Conservation (phyloP, 92 coral and sea anemone genomes). For the Actinernus sp. region DNA sequence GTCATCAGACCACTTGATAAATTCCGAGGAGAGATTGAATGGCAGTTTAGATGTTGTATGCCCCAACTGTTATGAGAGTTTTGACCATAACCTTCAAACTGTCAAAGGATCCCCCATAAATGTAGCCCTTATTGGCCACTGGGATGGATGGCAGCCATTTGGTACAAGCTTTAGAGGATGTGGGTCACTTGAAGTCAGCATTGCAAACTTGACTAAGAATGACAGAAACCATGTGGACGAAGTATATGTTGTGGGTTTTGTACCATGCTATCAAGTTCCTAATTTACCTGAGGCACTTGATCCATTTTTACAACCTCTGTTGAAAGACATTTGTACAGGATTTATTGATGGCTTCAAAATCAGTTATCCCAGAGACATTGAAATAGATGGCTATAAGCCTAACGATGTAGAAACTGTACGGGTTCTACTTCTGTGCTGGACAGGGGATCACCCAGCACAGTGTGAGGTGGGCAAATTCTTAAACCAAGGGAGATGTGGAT, state of each 20-base stretch:
- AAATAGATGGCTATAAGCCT: slow-evolving; percentile 17
- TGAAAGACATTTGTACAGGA: slow-evolving; percentile 51
- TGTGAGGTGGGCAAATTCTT: slow-evolving; percentile 70
- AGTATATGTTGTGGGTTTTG: slow-evolving; percentile 71
- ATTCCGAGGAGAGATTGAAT: slow-evolving; percentile 21
- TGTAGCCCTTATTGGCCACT: slow-evolving; percentile 75
- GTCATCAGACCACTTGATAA: slow-evolving; percentile 45
- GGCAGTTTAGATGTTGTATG: slow-evolving; percentile 60
- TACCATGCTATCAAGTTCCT: slow-evolving; percentile 43
- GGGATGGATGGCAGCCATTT: slow-evolving; percentile 88
- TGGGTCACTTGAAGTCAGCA: slow-evolving; percentile 63
- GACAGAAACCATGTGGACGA: slow-evolving; percentile 68
- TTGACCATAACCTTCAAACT: slow-evolving; percentile 46
- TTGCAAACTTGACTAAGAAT: slow-evolving; percentile 61
- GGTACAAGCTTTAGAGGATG: slow-evolving; percentile 71
- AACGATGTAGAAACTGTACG: slow-evolving; percentile 22
- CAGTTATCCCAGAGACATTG: slow-evolving; percentile 26
- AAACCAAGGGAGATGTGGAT: slow-evolving; percentile 70
- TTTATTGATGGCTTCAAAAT: slow-evolving; percentile 55
- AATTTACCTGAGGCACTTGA: slow-evolving; percentile 53
- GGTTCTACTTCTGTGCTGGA: slow-evolving; percentile 51
- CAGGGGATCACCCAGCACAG: slow-evolving; percentile 77
- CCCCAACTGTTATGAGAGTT: slow-evolving; percentile 60
- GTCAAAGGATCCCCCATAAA: slow-evolving; percentile 63
- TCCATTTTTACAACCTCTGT: slow-evolving; percentile 63